Evolutionary conservation across 1,140 invertebrate species (phyloP), one percentile per base, ranked within the genome.

Genomic region (Drosophila arawakana): DNA sequence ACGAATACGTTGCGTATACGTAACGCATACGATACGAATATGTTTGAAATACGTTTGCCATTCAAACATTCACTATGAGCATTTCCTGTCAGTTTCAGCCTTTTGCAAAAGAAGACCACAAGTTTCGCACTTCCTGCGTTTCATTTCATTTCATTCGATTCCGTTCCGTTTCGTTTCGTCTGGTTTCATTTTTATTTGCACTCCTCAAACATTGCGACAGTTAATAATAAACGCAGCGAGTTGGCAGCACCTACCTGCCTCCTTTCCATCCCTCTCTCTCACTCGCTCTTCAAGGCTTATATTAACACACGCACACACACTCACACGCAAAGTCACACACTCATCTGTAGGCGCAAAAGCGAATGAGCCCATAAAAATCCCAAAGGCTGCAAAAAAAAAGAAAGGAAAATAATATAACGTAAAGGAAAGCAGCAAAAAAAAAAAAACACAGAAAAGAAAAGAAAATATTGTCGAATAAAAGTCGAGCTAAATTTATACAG

Each of bases 401-500:
- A 35, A 37, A 65, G 25, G 25, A 30, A 30, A 30, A 30, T 30
- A 30, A 30, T 30, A 30, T 30, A 30, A 30, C 25, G 25, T 30
- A 25, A 57, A 43, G 44, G 44, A 62, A 49, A 63, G 37, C 18
- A 21, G 18, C 18, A 58, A 18, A 34, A 5, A 11, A 11, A 18
- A 70, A 9, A 7, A 9, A 69, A 39, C 50, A 67, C 61, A 44
- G n/a, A 66, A 81, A 44, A 59, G 58, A 67, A 76, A 70, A 55
- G 50, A 47, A 72, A 82, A 80, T 69, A 50, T 54, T 75, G 78
- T 68, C 68, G 76, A 83, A 83, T 73, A 78, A 71, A 81, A 76
- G 68, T 73, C 76, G 43, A 63, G 77, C 85, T 80, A 88, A 88
- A 86, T 88, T 77, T 88, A 86, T 82, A 72, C 76, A 82, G 73